Percentiles rank a stretch among this genome's conserved stretches.
Conservation (phyloP, 2,113 vertebrate species). For the Carassius carassius region DNA sequence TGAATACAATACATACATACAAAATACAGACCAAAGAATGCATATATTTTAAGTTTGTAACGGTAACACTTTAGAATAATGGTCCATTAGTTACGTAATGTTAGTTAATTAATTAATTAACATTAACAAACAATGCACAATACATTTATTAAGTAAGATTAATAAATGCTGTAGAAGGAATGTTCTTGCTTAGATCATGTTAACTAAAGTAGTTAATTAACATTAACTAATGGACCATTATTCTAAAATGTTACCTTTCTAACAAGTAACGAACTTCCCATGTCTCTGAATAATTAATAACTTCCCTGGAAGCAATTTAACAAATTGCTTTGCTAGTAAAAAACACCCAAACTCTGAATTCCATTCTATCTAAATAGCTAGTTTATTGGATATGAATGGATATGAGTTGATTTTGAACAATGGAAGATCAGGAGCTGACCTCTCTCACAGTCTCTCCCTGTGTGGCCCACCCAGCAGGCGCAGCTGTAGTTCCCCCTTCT, state of each 20-base stretch:
- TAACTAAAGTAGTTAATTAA: too few relatives aligned
- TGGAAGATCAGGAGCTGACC: slow-evolving; percentile 60
- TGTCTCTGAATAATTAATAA: neutral
- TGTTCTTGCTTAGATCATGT: too few relatives aligned
- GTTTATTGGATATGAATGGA: neutral
- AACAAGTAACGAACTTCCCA: neutral
- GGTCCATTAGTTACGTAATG: too few relatives aligned
- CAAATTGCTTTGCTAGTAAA: slow-evolving; percentile 1
- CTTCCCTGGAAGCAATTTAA: neutral
- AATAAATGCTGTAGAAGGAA: too few relatives aligned
- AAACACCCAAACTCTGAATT: slow-evolving; percentile 2
- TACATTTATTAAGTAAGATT: too few relatives aligned
- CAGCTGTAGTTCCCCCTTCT: slow-evolving; percentile 89
- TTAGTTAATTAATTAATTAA: too few relatives aligned
- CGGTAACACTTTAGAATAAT: neutral
- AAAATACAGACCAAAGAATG: neutral
- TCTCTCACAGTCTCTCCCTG: slow-evolving; percentile 91
- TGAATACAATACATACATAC: neutral
- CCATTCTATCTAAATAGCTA: neutral
- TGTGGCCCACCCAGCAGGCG: slow-evolving; percentile 91
- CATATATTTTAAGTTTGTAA: neutral
- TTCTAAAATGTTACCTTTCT: too few relatives aligned
- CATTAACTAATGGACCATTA: too few relatives aligned
- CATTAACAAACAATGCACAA: too few relatives aligned
- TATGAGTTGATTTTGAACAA: slow-evolving; percentile 5